Conservation (phyloP, 2,113 vertebrate species). For the Neodontobutis hainanensis region DNA sequence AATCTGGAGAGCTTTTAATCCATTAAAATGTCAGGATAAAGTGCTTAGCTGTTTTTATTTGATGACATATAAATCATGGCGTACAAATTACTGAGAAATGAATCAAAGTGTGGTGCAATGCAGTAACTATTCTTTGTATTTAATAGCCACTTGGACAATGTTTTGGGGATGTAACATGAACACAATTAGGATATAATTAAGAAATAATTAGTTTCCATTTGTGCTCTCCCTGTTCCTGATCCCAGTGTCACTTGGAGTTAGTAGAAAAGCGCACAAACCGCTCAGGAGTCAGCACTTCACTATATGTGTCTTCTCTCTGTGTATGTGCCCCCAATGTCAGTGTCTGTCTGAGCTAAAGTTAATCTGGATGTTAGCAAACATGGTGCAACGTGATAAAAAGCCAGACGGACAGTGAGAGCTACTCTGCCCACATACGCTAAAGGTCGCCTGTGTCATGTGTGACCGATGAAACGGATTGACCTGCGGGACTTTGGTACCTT, state of each 20-base stretch:
- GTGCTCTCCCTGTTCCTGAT: slow-evolving; percentile 14
- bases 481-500: slow-evolving; percentile 59
- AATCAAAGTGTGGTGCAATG: too few species aligned
- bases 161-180: background rate
- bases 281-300: slow-evolving; percentile 51
- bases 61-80: too few species aligned
- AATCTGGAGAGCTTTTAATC: too few species aligned
- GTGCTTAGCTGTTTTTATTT: too few species aligned
- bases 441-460: slow-evolving; percentile 70
- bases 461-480: slow-evolving; percentile 74
- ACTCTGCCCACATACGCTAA: slow-evolving; percentile 64
- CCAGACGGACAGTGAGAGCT: slow-evolving; percentile 33
- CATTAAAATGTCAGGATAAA: too few species aligned
- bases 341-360: slow-evolving; percentile 58
- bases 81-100: too few species aligned
- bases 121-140: too few species aligned
- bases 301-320: slow-evolving; percentile 48
- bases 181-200: background rate
- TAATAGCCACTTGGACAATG: too few species aligned
- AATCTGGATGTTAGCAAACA: slow-evolving; percentile 68
- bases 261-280: slow-evolving; percentile 36
- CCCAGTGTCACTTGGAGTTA: slow-evolving; percentile 59
- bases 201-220: background rate
- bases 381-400: slow-evolving; percentile 53
- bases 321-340: slow-evolving; percentile 50